Evolutionary conservation across 37 sponge, comb jelly and placozoan species (phyloP), one percentile per base, ranked within the genome.

Genomic region (Petrosia ficiformis): DNA sequence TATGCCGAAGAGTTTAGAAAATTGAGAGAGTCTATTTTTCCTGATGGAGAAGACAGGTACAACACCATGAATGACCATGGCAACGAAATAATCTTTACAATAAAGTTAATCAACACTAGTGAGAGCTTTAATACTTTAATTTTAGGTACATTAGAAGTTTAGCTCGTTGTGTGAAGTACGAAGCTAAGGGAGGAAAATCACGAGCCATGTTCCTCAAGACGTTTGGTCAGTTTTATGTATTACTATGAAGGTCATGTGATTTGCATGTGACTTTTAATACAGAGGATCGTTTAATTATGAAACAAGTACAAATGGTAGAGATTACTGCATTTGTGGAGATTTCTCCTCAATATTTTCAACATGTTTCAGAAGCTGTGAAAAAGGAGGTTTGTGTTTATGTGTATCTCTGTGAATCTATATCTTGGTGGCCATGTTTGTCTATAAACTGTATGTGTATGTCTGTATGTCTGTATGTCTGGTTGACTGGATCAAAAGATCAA

Each of bases 241-340:
- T 11, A 30, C 37, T 68, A 8, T 14, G 29, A 39, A 35, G 37
- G 29, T 6, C 65, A 61, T 61, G 65, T 61, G 4, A 14, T 68
- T 30, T 39, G 33, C 34, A 35, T 41, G n/a, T 19, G 28, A 22
- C 43, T 48, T 73, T 29, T 25, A 39, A 28, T 36, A 48, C 65
- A 90, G 97, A 97, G 71, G 94, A 98, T 75, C 74, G 96, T 16
- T 90, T 95, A 44, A 88, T 98, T 42, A 48, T 98, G 70, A 98
- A 98, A 72, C 92, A 98, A 79, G 86, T 99, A 72, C 82, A 86
- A 39, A 80, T 85, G 31, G 73, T 90, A 26, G 99, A 99, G 65
- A 82, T 91, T 16, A 80, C 76, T 5, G 83, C 89, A 4, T 97
- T 97, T 77, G 73, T 80, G 3, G 71, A 88, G 14, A 87, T 91